A percentile compares a stretch with the other conserved stretches of the same genome.
Conservation (phyloP, 2,113 vertebrate genomes). For the Chrysochloris asiatica region DNA sequence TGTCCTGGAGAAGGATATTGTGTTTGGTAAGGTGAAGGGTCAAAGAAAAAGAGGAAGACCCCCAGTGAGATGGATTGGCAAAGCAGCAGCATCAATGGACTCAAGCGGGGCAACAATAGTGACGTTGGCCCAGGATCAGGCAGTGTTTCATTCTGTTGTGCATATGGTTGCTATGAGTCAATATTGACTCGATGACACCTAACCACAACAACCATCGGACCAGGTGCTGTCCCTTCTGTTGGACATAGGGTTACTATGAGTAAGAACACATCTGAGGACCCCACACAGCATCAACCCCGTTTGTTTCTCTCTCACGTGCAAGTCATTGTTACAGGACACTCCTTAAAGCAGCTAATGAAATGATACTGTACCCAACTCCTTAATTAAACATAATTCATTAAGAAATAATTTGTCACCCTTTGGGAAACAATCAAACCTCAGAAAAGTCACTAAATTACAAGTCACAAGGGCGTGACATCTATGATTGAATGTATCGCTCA, state of each 20-base stretch:
- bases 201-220: neutral
- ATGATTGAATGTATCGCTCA: neutral
- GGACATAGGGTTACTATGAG: no score
- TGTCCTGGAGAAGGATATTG: neutral
- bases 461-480: neutral
- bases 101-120: neutral
- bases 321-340: neutral
- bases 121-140: neutral
- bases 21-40: neutral
- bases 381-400: neutral
- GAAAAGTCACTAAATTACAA: neutral
- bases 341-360: neutral
- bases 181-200: neutral
- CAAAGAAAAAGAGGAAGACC: neutral
- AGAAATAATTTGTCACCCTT: neutral
- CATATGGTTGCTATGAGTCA: neutral
- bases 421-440: slow-evolving; percentile 38
- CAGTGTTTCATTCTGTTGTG: neutral
- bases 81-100: neutral
- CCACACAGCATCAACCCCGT: neutral
- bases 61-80: neutral
- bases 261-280: no score
- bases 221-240: no score
- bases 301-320: neutral
- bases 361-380: neutral